Base-by-base conservation (phyloP, 2,888 invertebrate species). In the Ophion costatus region DNA sequence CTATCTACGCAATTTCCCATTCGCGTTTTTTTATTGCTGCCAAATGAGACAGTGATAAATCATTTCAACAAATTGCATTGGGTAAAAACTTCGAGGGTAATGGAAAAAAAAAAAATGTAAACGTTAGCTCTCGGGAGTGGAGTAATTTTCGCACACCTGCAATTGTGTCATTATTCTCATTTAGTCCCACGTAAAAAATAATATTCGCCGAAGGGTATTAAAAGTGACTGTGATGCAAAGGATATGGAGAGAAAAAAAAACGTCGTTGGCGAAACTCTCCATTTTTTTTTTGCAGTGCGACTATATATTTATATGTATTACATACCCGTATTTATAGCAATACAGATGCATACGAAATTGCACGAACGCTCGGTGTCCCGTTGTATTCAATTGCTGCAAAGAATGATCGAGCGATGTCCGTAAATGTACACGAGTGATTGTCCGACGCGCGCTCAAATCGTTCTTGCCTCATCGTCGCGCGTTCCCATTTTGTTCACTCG, bases 361-460 rank as follows among this genome's bases (percentile, higher is more conserved):
- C 24, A 64, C 29, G 22, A 73, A 73, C 77, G 71, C 77, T 77
- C 64, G n/a, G 59, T 66, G 82, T 33, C 38, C 59, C 61, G 71
- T 61, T 77, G 66, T 59, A 20, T 64, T 57, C 59, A 71, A 77
- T 64, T 66, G 66, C 57, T 38, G 38, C 38, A 69, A 71, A 56
- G 57, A 63, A 73, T 71, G 51, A 77, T 82, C 33, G 71, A 77
- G 57, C 57, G 69, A 77, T 82, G 66, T 57, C 77, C 77, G 45
- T 82, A 77, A 82, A 77, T 71, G 77, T 67, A 33, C 82, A 59
- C 22, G 38, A 67, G 42, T 22, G 64, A 67, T 64, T 45, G 33
- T n/a, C 75, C 61, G 38, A 22, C 77, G 42, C 24, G 57, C 42
- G 57, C 38, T n/a, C 57, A 42, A 22, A 77, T 57, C 77, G 42